Evolutionary conservation across 2,888 invertebrate species (phyloP).

Genomic region (Spialia ferax): DNA sequence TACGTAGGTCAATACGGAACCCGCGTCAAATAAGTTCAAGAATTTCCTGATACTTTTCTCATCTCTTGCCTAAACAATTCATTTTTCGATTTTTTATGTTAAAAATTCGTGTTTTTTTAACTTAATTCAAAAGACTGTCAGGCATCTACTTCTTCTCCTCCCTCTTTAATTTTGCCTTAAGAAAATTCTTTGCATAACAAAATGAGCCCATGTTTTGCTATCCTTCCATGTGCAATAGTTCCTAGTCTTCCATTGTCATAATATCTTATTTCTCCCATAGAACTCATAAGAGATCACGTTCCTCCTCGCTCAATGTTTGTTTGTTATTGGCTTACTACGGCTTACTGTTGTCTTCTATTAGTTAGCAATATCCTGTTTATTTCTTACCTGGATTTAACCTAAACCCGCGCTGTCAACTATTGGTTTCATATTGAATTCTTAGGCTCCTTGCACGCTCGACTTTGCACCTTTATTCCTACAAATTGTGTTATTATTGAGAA

Average conservation of each 20-base stretch:
- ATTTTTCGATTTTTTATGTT: too few species aligned
- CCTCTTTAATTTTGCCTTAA: too few species aligned
- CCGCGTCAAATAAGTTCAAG: too few species aligned
- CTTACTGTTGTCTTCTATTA: constrained; percentile 19
- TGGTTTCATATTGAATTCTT: constrained; percentile 27
- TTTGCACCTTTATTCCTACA: background rate
- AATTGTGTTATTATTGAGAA: too few species aligned
- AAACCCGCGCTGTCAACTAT: constrained; percentile 21
- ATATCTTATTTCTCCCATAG: too few species aligned
- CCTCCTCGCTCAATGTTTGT: background rate
- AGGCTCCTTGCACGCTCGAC: background rate
- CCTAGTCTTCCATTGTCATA: background rate
- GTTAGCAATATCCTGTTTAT: constrained; percentile 20
- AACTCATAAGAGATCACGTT: constrained; percentile 6
- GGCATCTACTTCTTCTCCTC: too few species aligned
- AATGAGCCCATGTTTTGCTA: background rate
- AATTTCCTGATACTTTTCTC: too few species aligned
- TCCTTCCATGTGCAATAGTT: background rate
- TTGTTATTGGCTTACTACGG: constrained; percentile 12
- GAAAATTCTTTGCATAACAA: too few species aligned
- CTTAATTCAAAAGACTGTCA: too few species aligned
- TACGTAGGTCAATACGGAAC: too few species aligned
- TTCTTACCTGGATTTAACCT: constrained; percentile 23
- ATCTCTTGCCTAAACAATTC: too few species aligned
- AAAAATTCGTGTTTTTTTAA: too few species aligned